These are phyloP conservation scores for Morpho helenor DNA, from an alignment of 2,888 invertebrate species.

Conservation along the genomic window DNA sequence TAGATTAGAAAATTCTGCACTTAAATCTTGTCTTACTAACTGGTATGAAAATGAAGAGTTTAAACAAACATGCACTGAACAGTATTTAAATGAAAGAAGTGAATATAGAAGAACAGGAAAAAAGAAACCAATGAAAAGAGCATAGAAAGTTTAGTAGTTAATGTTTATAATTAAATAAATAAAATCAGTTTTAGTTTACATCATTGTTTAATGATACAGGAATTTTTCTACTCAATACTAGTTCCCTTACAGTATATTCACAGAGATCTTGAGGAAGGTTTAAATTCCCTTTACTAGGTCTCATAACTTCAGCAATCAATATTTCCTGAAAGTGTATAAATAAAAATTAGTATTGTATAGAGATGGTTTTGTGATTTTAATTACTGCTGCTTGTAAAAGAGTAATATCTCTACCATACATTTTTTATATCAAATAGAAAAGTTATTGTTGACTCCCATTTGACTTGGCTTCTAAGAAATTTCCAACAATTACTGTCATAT, in stretches of 20 bases:
- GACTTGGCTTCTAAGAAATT: too few species aligned
- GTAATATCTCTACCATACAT: too few species aligned
- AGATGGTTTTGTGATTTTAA: too few species aligned
- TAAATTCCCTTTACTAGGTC: constrained; percentile 41
- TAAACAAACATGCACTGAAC: constrained; percentile 84
- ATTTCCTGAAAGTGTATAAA: constrained; percentile 78
- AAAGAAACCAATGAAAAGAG: constrained; percentile 75
- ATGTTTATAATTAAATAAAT: constrained; percentile 28
- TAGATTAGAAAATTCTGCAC: constrained; percentile 82
- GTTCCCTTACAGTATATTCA: constrained; percentile 81
- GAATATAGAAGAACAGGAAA: constrained; percentile 91
- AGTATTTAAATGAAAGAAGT: constrained; percentile 89
- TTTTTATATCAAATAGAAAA: too few species aligned
- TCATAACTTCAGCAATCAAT: constrained; percentile 80
- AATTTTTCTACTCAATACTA: constrained; percentile 80
- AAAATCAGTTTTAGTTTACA: constrained; percentile 41
- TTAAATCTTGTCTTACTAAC: constrained; percentile 84
- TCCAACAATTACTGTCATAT: too few species aligned
- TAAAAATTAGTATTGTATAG: too few species aligned
- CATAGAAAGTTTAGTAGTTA: constrained; percentile 35
- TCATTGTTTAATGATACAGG: constrained; percentile 63
- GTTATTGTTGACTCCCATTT: too few species aligned
- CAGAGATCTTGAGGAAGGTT: constrained; percentile 71
- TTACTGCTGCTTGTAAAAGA: too few species aligned
- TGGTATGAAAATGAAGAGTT: constrained; percentile 91